phyloP scores from a whole-genome alignment of 1,140 invertebrate genomes.

The Aplysia californica region DNA sequence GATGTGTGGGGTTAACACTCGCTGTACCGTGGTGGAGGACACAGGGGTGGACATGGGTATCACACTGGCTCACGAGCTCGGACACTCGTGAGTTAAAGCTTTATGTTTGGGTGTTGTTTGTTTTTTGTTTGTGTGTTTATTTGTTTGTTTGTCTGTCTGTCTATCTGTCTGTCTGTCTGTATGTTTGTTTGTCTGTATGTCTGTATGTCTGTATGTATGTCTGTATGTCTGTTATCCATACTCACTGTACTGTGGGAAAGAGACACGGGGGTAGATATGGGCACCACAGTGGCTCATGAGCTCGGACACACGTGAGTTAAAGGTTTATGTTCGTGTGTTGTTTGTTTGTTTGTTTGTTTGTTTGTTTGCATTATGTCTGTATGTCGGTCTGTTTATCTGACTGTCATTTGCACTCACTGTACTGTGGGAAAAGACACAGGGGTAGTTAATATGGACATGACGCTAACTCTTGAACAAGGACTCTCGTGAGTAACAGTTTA shows the following conservation, averaged over 20 bases:
- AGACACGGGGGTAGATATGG: background rate
- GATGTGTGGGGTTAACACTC: constrained; percentile 40
- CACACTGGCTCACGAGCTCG: constrained; percentile 52
- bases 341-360: background rate
- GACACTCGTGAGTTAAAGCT: constrained; percentile 43
- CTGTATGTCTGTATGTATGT: background rate
- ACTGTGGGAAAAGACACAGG: too few species aligned
- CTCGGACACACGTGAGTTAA: background rate
- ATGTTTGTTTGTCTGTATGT: background rate
- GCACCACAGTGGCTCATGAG: background rate
- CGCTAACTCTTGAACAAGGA: too few species aligned
- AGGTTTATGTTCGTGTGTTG: background rate
- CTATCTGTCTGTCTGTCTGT: background rate
- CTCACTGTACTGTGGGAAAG: too few species aligned
- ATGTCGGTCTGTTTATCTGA: background rate
- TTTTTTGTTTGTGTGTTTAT: background rate
- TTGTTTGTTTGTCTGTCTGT: background rate
- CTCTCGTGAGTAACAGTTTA: too few species aligned
- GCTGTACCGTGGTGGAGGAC: constrained; percentile 47
- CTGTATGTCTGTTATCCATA: too few species aligned
- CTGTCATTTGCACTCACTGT: too few species aligned
- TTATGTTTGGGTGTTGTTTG: background rate
- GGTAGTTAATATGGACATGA: too few species aligned
- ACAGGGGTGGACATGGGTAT: constrained; percentile 43
- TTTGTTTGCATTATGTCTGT: background rate